phyloP scores from a whole-genome alignment of 64 coral and sea anemone genomes.

The Montipora foliosa region DNA sequence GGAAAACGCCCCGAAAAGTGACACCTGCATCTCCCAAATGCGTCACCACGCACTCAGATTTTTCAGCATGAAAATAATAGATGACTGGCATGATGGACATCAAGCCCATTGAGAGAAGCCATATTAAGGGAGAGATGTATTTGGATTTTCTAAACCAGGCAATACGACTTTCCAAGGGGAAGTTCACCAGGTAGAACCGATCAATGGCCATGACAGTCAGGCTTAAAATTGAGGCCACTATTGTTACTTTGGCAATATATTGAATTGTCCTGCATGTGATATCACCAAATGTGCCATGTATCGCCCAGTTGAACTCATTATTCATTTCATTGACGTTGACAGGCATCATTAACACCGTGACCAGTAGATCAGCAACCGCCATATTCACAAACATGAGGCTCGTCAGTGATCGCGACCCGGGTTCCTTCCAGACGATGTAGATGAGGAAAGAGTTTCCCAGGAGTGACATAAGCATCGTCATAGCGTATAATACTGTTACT shows the following conservation, averaged over 20 bases:
- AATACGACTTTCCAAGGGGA: conserved; percentile 1
- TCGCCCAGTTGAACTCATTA: too few relatives aligned
- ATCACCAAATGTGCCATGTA: not conserved
- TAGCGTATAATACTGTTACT: too few relatives aligned
- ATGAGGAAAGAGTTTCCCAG: too few relatives aligned
- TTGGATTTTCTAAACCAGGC: conserved; percentile 58
- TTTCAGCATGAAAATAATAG: not conserved
- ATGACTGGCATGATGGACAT: not conserved
- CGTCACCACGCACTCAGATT: not conserved
- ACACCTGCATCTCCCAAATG: not conserved
- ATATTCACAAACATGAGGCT: too few relatives aligned
- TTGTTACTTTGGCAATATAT: not conserved
- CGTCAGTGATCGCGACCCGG: too few relatives aligned
- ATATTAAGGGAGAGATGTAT: conserved; percentile 23
- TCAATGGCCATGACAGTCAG: conserved; percentile 36
- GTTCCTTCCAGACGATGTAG: too few relatives aligned
- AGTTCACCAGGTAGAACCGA: conserved; percentile 42
- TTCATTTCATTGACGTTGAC: too few relatives aligned
- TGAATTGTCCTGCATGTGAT: conserved; percentile 5
- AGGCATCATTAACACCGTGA: too few relatives aligned
- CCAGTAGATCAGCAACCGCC: too few relatives aligned
- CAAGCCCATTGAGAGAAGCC: conserved; percentile 19
- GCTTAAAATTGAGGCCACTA: conserved; percentile 44
- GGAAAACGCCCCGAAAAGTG: not conserved
- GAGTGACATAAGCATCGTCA: not conserved